These are phyloP conservation scores for Psittacara wagleri DNA, from an alignment of 2,113 vertebrate species.

Conservation along the genomic window DNA sequence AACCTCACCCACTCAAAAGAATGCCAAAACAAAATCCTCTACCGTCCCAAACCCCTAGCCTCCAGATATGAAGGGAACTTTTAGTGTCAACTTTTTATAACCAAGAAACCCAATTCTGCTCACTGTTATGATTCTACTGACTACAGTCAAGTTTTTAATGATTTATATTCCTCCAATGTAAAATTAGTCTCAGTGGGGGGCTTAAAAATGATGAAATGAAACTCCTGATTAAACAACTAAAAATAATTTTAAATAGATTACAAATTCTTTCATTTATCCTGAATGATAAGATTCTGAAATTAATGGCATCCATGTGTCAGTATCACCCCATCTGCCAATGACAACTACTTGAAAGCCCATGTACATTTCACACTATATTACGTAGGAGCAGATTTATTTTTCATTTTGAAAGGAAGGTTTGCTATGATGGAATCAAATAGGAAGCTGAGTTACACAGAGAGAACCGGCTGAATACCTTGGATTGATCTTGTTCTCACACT, in stretches of 20 bases:
- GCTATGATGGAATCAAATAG: neutral
- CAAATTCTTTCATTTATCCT: conserved; percentile 11
- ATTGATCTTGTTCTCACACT: neutral
- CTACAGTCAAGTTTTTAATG: neutral
- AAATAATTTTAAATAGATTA: conserved; percentile 34
- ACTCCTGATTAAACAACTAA: neutral
- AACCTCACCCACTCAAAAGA: neutral
- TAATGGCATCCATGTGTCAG: neutral
- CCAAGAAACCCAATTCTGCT: neutral
- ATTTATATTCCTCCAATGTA: neutral
- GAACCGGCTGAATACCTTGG: neutral
- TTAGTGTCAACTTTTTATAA: neutral
- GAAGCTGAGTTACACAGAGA: neutral
- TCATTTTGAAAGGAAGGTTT: neutral
- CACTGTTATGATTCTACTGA: neutral
- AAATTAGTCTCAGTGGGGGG: conserved; percentile 25
- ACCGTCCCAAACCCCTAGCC: rapidly evolving
- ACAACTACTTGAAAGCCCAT: neutral
- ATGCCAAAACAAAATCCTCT: neutral
- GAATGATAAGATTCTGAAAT: conserved; percentile 1
- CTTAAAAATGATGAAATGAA: neutral
- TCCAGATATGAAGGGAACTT: neutral
- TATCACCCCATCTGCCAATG: neutral
- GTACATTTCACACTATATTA: neutral
- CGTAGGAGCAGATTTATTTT: neutral